Evolutionary conservation across 64 coral and sea anemone genomes (phyloP), one percentile per base, ranked within the genome.

Genomic region (Exaiptasia diaphana): DNA sequence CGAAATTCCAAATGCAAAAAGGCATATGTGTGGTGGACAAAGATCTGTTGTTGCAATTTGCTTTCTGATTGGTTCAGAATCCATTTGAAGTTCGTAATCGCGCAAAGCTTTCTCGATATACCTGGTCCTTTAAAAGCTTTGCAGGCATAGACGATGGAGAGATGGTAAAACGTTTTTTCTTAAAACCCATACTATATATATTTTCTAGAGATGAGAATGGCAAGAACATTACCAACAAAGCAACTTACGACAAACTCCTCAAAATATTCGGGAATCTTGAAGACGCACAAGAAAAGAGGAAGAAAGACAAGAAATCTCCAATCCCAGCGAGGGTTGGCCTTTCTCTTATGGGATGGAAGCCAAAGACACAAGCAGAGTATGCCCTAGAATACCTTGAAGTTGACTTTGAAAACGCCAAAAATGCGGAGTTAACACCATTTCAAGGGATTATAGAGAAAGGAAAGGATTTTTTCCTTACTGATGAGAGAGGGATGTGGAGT

Each of bases 291-390:
- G 4, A 4, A 23, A 1, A 18, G n/a, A 68, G 80, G 21, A 71
- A 55, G 8, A 18, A 23, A 17, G 32, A 5, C 11, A 70, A 71
- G 5, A 38, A 52, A 33, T 31, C 63, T 0, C 31, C 30, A 11
- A 69, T 69, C 31, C 37, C 64, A 7, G 4, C 38, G 29, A 21
- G 31, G n/a, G 37, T 69, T n/a, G 64, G 64, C 8, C 34, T 69
- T 17, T 21, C 64, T n/a, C 38, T 69, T 20, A 24, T 69, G 31
- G 64, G 64, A 34, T 69, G 64, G 64, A 69, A 69, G 28, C 64
- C 64, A 34, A 69, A 41, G 64, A 69, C 30, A 1, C 24, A 25
- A 15, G 64, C 38, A 41, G 5, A 69, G 7, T 33, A 30, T 0
- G 22, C 37, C 64, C 29, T 69, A 5, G 64, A 69, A 21, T 69